phyloP scores from a whole-genome alignment of 1,140 invertebrate species.

The Drosophila nigrodunni region DNA sequence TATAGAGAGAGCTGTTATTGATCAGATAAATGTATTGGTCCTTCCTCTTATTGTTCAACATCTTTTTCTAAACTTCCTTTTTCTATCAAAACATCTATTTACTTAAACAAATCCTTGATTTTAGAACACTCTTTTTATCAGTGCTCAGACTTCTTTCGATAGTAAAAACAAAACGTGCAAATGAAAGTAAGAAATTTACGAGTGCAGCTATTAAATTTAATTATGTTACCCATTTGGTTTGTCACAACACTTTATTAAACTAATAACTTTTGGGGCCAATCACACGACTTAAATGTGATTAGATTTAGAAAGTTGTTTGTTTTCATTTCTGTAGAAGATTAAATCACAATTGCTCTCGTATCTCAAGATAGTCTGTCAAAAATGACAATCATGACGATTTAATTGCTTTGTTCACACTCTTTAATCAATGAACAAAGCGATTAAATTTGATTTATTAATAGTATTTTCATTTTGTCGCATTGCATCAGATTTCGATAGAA shows the following conservation, averaged over 20 bases:
- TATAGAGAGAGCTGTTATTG: too few relatives aligned
- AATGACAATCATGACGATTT: constrained; percentile 21
- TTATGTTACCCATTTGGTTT: too few relatives aligned
- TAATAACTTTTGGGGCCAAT: constrained; percentile 5
- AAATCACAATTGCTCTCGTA: constrained; percentile 1
- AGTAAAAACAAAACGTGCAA: too few relatives aligned
- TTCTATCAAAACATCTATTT: too few relatives aligned
- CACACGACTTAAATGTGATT: not conserved
- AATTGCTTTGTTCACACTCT: constrained; percentile 10
- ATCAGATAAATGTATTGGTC: too few relatives aligned
- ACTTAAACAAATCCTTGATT: too few relatives aligned
- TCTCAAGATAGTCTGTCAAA: constrained; percentile 1
- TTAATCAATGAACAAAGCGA: constrained; percentile 16
- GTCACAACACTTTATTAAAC: not conserved
- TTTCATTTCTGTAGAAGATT: constrained; percentile 5
- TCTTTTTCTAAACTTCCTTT: too few relatives aligned
- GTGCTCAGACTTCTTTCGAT: too few relatives aligned
- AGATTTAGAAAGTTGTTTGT: constrained; percentile 17
- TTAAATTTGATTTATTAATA: not conserved
- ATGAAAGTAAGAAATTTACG: too few relatives aligned
- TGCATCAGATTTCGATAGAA: not conserved
- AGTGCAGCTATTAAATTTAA: too few relatives aligned
- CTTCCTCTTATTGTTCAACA: too few relatives aligned
- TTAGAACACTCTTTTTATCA: too few relatives aligned
- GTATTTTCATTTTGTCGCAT: not conserved